Evolutionary conservation across 1,140 invertebrate species (phyloP), one percentile per base, ranked within the genome.

Genomic region (Scaptomyza montana): DNA sequence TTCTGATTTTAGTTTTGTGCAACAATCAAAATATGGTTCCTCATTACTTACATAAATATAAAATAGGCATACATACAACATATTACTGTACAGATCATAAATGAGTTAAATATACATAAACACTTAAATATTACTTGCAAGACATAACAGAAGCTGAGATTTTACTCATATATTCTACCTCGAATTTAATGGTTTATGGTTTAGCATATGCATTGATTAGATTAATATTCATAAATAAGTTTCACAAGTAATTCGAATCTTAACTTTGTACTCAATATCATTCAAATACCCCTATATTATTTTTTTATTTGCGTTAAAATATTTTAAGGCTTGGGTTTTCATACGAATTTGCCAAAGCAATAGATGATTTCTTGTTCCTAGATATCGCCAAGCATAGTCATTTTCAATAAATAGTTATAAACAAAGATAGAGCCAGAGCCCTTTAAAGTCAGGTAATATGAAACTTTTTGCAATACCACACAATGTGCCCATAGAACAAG

Each of bases 401-500:
- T 51, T 56, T 55, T 59, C 8, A 65, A 50, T 49, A 10, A 28
- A 65, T 49, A 41, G 30, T n/a, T 55, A 46, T 43, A 63, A 19
- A 59, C 13, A 47, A 39, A 57, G 10, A 21, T 13, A 4, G 13
- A 60, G 45, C 43, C 13, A 30, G 3, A 60, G 57, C 57, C 45
- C 57, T 55, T 21, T 33, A 25, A 19, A 56, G 53, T 47, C 63
- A 33, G 56, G 43, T 10, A 47, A 41, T 53, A 50, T 6, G 16
- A 45, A 39, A 61, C 70, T 67, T 77, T 78, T 79, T 77, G 82
- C 82, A 85, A 75, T 78, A 86, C 7, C 74, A 87, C 75, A 89
- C 84, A 77, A 84, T 89, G 84, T 87, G 84, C 84, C 84, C 84
- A 89, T 89, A 89, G 84, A 87, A 84, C 81, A 80, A 86, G 74